phyloP scores from a whole-genome alignment of 2,888 invertebrate species.

The Drosophila gaucha region DNA sequence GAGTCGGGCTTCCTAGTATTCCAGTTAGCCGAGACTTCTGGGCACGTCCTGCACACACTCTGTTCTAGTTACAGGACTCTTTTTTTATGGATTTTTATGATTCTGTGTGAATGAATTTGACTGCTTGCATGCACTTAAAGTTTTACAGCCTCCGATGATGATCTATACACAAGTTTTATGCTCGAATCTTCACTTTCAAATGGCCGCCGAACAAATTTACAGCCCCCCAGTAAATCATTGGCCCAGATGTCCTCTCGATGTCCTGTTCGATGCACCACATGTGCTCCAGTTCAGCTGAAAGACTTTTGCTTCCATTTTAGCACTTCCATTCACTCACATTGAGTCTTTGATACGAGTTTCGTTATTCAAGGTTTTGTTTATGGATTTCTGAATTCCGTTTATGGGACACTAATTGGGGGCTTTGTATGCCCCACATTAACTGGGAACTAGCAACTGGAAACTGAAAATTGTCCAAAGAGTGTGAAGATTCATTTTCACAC shows the following conservation, averaged over 20 bases:
- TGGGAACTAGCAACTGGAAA: slow-evolving; percentile 43
- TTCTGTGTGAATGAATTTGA: slow-evolving; percentile 64
- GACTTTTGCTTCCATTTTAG: slow-evolving; percentile 25
- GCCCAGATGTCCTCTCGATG: neutral
- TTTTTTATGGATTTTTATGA: slow-evolving; percentile 45
- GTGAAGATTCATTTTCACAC: slow-evolving; percentile 48
- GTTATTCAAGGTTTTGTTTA: slow-evolving; percentile 16
- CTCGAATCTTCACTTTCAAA: slow-evolving; percentile 20
- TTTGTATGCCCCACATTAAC: slow-evolving; percentile 63
- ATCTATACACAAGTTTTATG: slow-evolving; percentile 48
- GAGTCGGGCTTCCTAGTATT: slow-evolving; percentile 20
- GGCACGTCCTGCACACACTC: slow-evolving; percentile 36
- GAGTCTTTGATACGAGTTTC: slow-evolving; percentile 16
- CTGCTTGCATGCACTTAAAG: slow-evolving; percentile 47
- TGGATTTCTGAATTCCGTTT: slow-evolving; percentile 35
- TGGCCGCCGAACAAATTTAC: slow-evolving; percentile 65
- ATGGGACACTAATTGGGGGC: slow-evolving; percentile 67
- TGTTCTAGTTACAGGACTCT: slow-evolving; percentile 16
- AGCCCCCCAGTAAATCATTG: slow-evolving; percentile 62
- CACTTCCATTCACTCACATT: slow-evolving; percentile 55
- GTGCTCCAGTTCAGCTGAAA: slow-evolving; percentile 48
- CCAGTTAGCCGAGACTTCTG: slow-evolving; percentile 28
- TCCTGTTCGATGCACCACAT: slow-evolving; percentile 38
- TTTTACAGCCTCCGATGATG: slow-evolving; percentile 63
- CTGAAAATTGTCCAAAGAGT: slow-evolving; percentile 18